Base-by-base conservation (phyloP, 2,888 invertebrate genomes). In the Mesopsocus fuscifrons region DNA sequence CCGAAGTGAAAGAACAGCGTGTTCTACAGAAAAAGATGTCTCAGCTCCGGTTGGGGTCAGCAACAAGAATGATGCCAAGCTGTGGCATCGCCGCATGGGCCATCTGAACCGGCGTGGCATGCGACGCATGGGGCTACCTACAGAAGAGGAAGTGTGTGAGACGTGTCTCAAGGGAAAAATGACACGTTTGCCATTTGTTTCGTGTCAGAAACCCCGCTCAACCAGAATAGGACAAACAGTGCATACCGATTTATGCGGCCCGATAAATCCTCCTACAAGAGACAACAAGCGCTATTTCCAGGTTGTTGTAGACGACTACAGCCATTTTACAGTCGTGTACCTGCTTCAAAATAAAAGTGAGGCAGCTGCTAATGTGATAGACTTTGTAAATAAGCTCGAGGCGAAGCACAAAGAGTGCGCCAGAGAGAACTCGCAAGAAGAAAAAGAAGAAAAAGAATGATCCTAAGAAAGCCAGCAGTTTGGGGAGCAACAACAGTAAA, bases 391-490 rank as follows among this genome's bases (percentile, higher is more conserved):
- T 47, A 49, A 46, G 33, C 41, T 41, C 45, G 48, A 43, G 48
- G 50, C 44, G 21, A 46, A 16, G 49, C 45, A 33, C 41, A 48
- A 41, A 38, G n/a, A n/a, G n/a, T n/a, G n/a, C n/a, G n/a, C n/a
- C n/a, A n/a, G n/a, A n/a, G n/a, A n/a, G n/a, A n/a, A n/a, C n/a
- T n/a, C n/a, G n/a, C n/a, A n/a, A n/a, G n/a, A n/a, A n/a, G n/a
- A n/a, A n/a, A n/a, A n/a, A n/a, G n/a, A n/a, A n/a, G n/a, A n/a
- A n/a, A n/a, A n/a, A n/a, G n/a, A n/a, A n/a, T n/a, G n/a, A n/a
- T n/a, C n/a, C n/a, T n/a, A n/a, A n/a, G n/a, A n/a, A n/a, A n/a
- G n/a, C n/a, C n/a, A n/a, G n/a, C n/a, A n/a, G n/a, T n/a, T n/a
- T n/a, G n/a, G n/a, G n/a, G n/a, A n/a, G n/a, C n/a, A n/a, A n/a